Percentiles rank a stretch among this genome's conserved stretches.
These are phyloP conservation scores for Stomorhina lunata DNA, from an alignment of 2,888 invertebrate species.

Conservation along the genomic window DNA sequence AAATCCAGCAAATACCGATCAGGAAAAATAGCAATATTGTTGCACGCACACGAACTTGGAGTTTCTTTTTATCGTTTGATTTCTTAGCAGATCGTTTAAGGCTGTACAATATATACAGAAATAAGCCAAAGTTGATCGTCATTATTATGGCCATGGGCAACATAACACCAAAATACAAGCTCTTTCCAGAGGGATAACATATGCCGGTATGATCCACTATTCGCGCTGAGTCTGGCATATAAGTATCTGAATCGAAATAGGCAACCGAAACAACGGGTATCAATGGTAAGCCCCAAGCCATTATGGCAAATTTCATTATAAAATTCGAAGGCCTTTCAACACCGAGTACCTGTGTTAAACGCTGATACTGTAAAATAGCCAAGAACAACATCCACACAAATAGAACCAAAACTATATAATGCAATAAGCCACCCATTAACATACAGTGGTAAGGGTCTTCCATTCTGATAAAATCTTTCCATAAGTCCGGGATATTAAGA, in stretches of 20 bases:
- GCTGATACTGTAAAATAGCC: conserved; percentile 84
- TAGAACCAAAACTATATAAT: conserved; percentile 85
- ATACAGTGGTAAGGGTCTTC: conserved; percentile 80
- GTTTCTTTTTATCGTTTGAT: conserved; percentile 70
- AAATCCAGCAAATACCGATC: conserved; percentile 83
- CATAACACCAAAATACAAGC: conserved; percentile 81
- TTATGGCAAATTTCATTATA: conserved; percentile 82
- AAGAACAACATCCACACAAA: conserved; percentile 89
- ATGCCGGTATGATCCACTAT: conserved; percentile 74
- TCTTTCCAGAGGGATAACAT: conserved; percentile 82
- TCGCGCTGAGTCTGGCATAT: conserved; percentile 74
- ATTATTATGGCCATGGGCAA: conserved; percentile 82
- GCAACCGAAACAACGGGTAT: conserved; percentile 81
- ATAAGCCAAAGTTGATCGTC: conserved; percentile 81
- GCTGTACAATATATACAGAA: conserved; percentile 81
- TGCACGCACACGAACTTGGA: conserved; percentile 82
- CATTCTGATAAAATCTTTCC: conserved; percentile 68
- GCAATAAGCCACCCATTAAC: conserved; percentile 82
- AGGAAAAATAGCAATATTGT: conserved; percentile 83
- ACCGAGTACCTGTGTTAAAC: conserved; percentile 85
- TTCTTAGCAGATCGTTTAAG: conserved; percentile 79
- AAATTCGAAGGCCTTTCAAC: conserved; percentile 82
- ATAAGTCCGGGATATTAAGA: conserved; percentile 71
- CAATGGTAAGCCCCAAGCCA: conserved; percentile 84
- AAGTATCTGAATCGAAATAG: conserved; percentile 79